phyloP scores from a whole-genome alignment of 2,888 invertebrate species.

The Fragum whitleyi region DNA sequence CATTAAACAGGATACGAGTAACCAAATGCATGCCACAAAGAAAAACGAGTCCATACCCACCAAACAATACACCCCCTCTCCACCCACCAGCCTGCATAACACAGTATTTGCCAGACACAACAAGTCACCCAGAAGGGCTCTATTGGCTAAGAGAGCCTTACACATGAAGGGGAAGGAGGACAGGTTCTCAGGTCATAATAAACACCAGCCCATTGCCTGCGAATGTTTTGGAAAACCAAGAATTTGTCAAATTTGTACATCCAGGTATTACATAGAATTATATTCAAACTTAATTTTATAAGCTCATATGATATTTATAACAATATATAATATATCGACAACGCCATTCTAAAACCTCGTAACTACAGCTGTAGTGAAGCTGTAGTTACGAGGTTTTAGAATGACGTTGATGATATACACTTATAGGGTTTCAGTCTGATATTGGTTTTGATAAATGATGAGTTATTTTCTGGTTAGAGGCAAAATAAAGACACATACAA shows the following conservation, averaged over 20 bases:
- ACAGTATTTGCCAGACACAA: slow-evolving; percentile 62
- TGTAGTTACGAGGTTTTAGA: too few relatives aligned
- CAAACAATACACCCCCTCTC: slow-evolving; percentile 60
- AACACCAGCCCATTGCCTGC: slow-evolving; percentile 85
- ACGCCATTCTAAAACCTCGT: too few relatives aligned
- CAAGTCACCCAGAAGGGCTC: slow-evolving; percentile 76
- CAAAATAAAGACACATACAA: too few relatives aligned
- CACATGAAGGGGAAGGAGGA: slow-evolving; percentile 67
- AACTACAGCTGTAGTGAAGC: too few relatives aligned
- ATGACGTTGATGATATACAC: too few relatives aligned
- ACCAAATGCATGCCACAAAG: not conserved
- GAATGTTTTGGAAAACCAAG: slow-evolving; percentile 89
- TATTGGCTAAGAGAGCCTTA: slow-evolving; percentile 76
- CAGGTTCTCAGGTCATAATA: slow-evolving; percentile 19
- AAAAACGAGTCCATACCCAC: not conserved
- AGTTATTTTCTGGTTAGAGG: too few relatives aligned
- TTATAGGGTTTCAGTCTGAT: too few relatives aligned
- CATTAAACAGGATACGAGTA: slow-evolving; percentile 6
- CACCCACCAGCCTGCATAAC: slow-evolving; percentile 64
- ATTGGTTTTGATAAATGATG: too few relatives aligned
- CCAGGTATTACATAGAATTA: slow-evolving; percentile 85
- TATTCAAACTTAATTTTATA: too few relatives aligned
- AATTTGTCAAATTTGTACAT: slow-evolving; percentile 90
- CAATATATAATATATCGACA: too few relatives aligned
- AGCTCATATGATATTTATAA: too few relatives aligned